phyloP scores from a whole-genome alignment of 2,888 invertebrate genomes.

The Tromatobia lineatoria region DNA sequence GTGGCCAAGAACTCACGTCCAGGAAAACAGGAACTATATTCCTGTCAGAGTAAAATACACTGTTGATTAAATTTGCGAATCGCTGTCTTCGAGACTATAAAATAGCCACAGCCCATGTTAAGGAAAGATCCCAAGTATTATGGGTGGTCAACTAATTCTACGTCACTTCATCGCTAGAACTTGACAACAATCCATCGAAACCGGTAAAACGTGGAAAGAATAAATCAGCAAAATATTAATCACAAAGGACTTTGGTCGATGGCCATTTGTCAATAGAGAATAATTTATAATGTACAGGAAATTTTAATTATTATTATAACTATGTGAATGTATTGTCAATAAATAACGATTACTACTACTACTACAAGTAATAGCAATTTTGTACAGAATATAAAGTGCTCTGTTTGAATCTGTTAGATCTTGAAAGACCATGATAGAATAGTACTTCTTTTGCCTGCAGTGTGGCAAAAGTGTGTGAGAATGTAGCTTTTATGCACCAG shows the following conservation, averaged over 20 bases:
- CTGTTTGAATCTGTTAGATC: neutral
- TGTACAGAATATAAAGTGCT: neutral
- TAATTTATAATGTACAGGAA: no score
- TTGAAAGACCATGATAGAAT: no score
- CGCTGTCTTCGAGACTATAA: neutral
- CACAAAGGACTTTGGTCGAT: no score
- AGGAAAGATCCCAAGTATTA: neutral
- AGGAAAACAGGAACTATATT: constrained; percentile 8
- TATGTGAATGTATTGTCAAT: no score
- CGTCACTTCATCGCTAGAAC: neutral
- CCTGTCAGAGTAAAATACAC: constrained; percentile 2
- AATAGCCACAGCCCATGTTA: neutral
- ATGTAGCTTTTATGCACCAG: no score
- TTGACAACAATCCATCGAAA: neutral
- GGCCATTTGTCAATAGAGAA: no score
- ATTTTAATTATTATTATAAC: no score
- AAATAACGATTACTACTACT: no score
- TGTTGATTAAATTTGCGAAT: constrained; percentile 11
- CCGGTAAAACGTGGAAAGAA: neutral
- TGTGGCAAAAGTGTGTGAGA: no score
- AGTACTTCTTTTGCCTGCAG: no score
- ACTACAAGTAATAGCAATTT: no score
- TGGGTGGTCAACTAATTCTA: neutral
- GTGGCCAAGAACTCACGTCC: constrained; percentile 41
- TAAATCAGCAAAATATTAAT: neutral